A percentile compares a stretch with the other conserved stretches of the same genome.
Conservation (phyloP, 2,797 vertebrate species). For the Astyanax mexicanus region DNA sequence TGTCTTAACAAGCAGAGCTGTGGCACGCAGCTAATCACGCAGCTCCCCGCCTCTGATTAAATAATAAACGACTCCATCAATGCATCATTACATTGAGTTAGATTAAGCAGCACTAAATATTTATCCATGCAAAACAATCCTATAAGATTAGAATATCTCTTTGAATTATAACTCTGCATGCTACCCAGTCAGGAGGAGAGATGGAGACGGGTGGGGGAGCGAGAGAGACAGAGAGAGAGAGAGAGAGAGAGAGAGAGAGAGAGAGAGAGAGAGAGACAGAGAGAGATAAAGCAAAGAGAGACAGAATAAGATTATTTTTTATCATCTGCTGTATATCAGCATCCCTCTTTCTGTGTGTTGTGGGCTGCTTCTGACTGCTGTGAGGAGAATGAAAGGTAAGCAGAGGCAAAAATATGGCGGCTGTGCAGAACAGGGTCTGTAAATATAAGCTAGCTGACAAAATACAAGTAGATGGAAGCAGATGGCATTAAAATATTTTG, state of each 20-base stretch:
- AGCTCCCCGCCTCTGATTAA: constrained; percentile 75
- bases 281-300: constrained; percentile 18
- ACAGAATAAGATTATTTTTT: background rate
- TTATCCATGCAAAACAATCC: constrained; percentile 85
- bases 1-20: constrained; percentile 54
- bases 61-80: constrained; percentile 85
- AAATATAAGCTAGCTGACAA: background rate
- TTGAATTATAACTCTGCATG: constrained; percentile 71
- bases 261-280: constrained; percentile 7
- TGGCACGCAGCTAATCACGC: constrained; percentile 78
- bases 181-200: constrained; percentile 63
- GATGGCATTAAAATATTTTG: too few relatives aligned
- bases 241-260: constrained; percentile 3
- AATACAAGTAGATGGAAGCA: too few relatives aligned
- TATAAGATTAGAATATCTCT: constrained; percentile 78
- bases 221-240: constrained; percentile 4
- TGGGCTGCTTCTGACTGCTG: constrained; percentile 6
- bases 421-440: constrained; percentile 47
- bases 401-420: constrained; percentile 59
- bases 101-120: constrained; percentile 83
- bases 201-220: constrained; percentile 4
- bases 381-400: background rate
- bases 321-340: constrained; percentile 11
- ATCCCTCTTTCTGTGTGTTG: constrained; percentile 31
- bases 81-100: constrained; percentile 80